Percentiles rank a stretch among this genome's conserved stretches.
Conservation (phyloP, 2,888 invertebrate species). For the Anoncus sp. region DNA sequence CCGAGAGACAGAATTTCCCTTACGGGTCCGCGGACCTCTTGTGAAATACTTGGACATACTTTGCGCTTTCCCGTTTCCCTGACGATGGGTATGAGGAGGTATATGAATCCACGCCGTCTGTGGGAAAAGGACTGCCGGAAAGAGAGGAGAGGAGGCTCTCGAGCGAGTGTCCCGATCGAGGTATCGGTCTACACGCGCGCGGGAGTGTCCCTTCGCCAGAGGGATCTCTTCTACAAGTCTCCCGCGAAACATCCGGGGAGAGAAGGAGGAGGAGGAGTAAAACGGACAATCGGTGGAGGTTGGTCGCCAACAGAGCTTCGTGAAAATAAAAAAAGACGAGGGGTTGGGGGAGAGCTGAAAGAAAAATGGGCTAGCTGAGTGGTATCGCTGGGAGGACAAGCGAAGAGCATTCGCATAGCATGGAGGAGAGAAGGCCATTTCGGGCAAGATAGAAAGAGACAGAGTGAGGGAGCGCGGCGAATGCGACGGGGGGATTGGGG, state of each 20-base stretch:
- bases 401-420: conserved; percentile 40
- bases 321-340: conserved; percentile 43
- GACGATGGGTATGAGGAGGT: conserved; percentile 18
- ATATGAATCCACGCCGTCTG: conserved; percentile 48
- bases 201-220: conserved; percentile 48
- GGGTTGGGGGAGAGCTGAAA: conserved; percentile 62
- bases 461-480: conserved; percentile 20
- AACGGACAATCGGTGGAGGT: conserved; percentile 28
- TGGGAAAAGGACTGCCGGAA: conserved; percentile 35
- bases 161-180: conserved; percentile 29
- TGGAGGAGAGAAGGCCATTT: conserved; percentile 22
- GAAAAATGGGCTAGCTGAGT: conserved; percentile 60
- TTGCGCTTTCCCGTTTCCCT: conserved; percentile 70
- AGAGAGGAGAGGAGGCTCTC: conserved; percentile 18
- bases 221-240: conserved; percentile 41
- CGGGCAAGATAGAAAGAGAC: conserved; percentile 32
- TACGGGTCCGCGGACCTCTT: conserved; percentile 71
- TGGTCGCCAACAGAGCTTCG: conserved; percentile 12
- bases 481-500: conserved; percentile 53
- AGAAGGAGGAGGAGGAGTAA: background rate
- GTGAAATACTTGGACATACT: conserved; percentile 78
- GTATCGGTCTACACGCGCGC: conserved; percentile 45
- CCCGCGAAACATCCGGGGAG: background rate
- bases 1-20: conserved; percentile 73
- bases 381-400: conserved; percentile 47